Percentiles rank a stretch among this genome's conserved stretches.
Evolutionary conservation across 2,113 vertebrate genomes (phyloP).

Genomic region (Tenebrosternarchus preto): DNA sequence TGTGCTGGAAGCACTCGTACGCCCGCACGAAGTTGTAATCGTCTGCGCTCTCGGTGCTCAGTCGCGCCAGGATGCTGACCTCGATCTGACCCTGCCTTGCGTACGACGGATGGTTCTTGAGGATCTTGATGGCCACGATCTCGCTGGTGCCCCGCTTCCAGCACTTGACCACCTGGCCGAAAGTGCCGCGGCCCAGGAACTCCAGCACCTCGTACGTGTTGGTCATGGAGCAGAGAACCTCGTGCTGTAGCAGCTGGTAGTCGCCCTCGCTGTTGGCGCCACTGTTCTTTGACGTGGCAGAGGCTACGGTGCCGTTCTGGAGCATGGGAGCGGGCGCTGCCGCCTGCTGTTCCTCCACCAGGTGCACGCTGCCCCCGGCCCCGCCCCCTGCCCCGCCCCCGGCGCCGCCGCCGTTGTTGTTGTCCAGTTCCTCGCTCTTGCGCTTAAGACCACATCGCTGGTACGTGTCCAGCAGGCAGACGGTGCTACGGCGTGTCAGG

Average conservation of each 20-base stretch:
- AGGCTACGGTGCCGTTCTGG: constrained; percentile 89
- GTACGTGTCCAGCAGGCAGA: constrained; percentile 98
- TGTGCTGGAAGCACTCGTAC: constrained; percentile 99
- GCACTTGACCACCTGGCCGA: constrained; percentile 98
- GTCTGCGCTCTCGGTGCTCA: constrained; percentile 95
- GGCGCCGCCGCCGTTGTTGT: constrained; percentile 83
- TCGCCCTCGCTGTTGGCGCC: constrained; percentile 96
- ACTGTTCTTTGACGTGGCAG: constrained; percentile 96
- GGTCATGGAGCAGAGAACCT: constrained; percentile 99
- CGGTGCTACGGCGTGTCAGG: constrained; percentile 97
- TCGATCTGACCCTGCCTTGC: constrained; percentile 98
- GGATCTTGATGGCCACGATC: constrained; percentile 98
- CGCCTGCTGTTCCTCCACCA: constrained; percentile 49
- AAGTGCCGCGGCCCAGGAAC: constrained; percentile 95
- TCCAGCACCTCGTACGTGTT: constrained; percentile 97
- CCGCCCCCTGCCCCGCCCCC: no score
- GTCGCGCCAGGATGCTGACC: constrained; percentile 95
- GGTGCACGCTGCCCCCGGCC: constrained; percentile 42
- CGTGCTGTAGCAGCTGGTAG: constrained; percentile 97
- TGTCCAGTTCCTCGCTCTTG: constrained; percentile 96
- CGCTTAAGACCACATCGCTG: constrained; percentile 99
- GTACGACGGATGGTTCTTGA: constrained; percentile 98
- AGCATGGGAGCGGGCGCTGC: constrained; percentile 82
- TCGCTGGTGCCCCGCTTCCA: constrained; percentile 99
- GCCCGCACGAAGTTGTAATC: constrained; percentile 99